These are phyloP conservation scores for Dromius quadrimaculatus DNA, from an alignment of 2,888 invertebrate genomes.

Conservation along the genomic window DNA sequence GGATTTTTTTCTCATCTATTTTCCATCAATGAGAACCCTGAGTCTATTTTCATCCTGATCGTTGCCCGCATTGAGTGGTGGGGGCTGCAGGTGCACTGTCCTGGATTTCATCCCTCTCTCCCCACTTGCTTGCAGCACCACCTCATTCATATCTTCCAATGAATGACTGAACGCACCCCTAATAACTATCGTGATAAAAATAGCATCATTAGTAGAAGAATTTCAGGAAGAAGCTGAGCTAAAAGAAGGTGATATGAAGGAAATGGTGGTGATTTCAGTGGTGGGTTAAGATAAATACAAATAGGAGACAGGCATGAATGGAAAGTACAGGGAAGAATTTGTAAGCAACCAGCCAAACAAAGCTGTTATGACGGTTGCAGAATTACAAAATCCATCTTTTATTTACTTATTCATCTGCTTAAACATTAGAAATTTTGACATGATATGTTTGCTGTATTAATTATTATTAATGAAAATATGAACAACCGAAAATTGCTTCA, in stretches of 20 bases:
- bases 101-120: conserved; percentile 1
- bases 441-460: too few relatives aligned
- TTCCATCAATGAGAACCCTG: conserved; percentile 6
- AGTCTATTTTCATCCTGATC: conserved; percentile 13
- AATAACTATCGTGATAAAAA: not conserved
- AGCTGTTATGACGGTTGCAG: too few relatives aligned
- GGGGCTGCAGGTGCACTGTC: not conserved
- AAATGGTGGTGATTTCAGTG: conserved; percentile 4
- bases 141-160: conserved; percentile 49
- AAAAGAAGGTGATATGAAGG: not conserved
- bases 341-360: too few relatives aligned
- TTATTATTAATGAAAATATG: too few relatives aligned
- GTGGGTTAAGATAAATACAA: not conserved
- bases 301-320: too few relatives aligned
- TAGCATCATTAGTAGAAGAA: not conserved
- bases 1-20: too few relatives aligned
- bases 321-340: too few relatives aligned
- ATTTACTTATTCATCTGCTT: too few relatives aligned
- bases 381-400: too few relatives aligned
- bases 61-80: not conserved
- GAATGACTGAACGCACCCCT: conserved; percentile 22
- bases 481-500: too few relatives aligned
- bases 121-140: conserved; percentile 26
- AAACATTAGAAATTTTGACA: too few relatives aligned
- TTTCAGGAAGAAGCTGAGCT: too few relatives aligned